phyloP scores from a whole-genome alignment of 2,888 invertebrate species.

The Ophraella communa region DNA sequence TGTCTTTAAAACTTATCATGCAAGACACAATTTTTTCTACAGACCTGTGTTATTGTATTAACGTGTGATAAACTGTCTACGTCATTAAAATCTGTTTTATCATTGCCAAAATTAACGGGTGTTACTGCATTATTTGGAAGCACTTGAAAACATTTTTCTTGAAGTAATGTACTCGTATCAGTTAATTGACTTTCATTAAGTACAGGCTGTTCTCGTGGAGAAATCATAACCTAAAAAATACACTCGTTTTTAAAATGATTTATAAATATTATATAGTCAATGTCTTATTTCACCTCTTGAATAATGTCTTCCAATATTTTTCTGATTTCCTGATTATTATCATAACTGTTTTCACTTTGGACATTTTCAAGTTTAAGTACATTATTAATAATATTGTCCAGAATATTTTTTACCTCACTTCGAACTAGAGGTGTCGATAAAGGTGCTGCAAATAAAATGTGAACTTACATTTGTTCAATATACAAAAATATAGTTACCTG shows the following conservation, averaged over 20 bases:
- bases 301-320: background rate
- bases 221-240: background rate
- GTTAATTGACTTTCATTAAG: too few species aligned
- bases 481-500: too few species aligned
- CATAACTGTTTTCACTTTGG: background rate
- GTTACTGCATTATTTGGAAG: background rate
- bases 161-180: background rate
- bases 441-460: background rate
- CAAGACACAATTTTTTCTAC: too few species aligned
- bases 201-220: background rate
- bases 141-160: background rate
- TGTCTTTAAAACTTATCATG: too few species aligned
- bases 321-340: background rate
- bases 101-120: background rate
- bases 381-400: background rate
- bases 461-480: too few species aligned
- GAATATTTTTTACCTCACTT: background rate
- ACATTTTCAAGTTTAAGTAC: background rate
- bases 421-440: background rate
- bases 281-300: too few species aligned
- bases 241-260: background rate
- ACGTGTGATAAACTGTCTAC: background rate
- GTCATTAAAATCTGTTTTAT: background rate
- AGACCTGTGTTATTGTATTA: too few species aligned
- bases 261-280: background rate